A percentile compares a stretch with the other conserved stretches of the same genome.
Conservation (phyloP, 2,113 vertebrate species). For the Cnemophilus loriae region DNA sequence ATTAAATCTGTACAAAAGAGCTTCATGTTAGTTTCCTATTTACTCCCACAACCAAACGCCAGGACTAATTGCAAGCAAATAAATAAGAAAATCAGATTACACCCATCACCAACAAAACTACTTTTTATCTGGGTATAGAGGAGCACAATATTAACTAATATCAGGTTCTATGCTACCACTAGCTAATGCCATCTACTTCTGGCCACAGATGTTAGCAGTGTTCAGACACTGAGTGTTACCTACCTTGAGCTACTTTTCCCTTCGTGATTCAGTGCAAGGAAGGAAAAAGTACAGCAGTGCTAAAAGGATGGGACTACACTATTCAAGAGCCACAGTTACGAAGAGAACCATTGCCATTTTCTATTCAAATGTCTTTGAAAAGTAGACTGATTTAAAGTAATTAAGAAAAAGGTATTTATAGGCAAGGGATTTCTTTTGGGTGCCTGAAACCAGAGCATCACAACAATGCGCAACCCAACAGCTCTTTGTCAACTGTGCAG, state of each 20-base stretch:
- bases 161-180: constrained; percentile 50
- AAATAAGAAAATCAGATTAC: constrained; percentile 4
- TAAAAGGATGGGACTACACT: constrained; percentile 18
- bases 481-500: constrained; percentile 71
- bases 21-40: constrained; percentile 7
- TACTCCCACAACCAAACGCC: constrained; percentile 22
- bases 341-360: constrained; percentile 52
- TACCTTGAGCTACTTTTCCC: constrained; percentile 10
- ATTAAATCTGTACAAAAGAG: neutral
- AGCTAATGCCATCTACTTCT: constrained; percentile 53
- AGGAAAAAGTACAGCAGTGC: constrained; percentile 34
- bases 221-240: neutral
- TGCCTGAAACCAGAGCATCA: constrained; percentile 15
- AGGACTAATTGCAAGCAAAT: constrained; percentile 25
- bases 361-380: neutral
- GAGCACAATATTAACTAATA: neutral
- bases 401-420: neutral
- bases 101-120: constrained; percentile 62
- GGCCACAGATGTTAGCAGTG: neutral
- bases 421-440: neutral
- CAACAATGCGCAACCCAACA: neutral
- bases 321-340: constrained; percentile 68
- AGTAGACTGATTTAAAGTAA: neutral
- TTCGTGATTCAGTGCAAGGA: neutral
- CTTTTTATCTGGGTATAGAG: neutral